Evolutionary conservation across 2,888 invertebrate species (phyloP).

Genomic region (Ectobius pallidus): DNA sequence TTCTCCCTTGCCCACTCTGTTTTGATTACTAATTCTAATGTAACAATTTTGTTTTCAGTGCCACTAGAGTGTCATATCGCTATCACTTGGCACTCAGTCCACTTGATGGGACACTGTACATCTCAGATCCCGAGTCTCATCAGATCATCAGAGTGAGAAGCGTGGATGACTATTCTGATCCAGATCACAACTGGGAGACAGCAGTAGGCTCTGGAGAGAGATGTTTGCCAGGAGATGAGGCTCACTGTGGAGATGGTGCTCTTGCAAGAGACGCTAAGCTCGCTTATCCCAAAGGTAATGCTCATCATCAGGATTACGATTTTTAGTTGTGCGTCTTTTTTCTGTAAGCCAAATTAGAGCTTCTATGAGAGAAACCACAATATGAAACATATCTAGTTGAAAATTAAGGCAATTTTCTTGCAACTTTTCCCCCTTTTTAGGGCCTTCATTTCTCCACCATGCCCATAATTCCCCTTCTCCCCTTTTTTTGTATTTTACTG

Average conservation of each 20-base stretch:
- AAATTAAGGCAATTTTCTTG: no score
- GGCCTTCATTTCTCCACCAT: no score
- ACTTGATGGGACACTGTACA: constrained; percentile 89
- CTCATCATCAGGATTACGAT: no score
- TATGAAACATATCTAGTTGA: no score
- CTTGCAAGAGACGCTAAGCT: constrained; percentile 91
- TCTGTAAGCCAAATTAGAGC: no score
- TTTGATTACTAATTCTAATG: no score
- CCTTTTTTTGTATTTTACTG: no score
- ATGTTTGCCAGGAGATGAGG: constrained; percentile 91
- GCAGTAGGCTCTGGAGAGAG: constrained; percentile 94
- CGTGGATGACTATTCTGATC: constrained; percentile 80
- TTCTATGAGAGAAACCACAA: no score
- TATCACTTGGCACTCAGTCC: constrained; percentile 97
- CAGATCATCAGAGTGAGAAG: constrained; percentile 89
- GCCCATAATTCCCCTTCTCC: no score
- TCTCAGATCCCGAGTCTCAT: constrained; percentile 95
- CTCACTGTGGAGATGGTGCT: constrained; percentile 95
- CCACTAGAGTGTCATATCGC: constrained; percentile 91
- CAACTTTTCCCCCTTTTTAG: no score
- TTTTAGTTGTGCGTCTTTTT: no score
- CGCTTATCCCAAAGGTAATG: constrained; percentile 87
- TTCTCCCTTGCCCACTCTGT: no score
- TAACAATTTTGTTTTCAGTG: constrained; percentile 66
- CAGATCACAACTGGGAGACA: constrained; percentile 93